These are phyloP conservation scores for Erythrolamprus reginae DNA, from an alignment of 2,113 vertebrate genomes.

Conservation along the genomic window DNA sequence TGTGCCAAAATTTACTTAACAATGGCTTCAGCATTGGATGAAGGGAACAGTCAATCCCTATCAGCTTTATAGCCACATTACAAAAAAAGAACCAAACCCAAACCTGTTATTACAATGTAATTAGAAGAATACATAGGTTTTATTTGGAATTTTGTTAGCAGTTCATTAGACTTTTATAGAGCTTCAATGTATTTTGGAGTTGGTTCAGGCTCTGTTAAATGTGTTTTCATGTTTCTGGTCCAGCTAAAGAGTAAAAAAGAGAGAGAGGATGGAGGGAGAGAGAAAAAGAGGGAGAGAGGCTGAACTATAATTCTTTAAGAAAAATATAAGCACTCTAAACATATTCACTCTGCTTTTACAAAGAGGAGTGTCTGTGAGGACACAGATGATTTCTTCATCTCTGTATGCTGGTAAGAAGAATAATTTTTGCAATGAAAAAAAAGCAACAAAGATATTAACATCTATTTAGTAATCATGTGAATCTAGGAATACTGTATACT, in stretches of 20 bases:
- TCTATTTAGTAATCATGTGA: conserved; percentile 10
- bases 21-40: not conserved
- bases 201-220: not conserved
- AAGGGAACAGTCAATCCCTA: not conserved
- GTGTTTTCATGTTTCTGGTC: not conserved
- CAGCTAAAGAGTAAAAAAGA: not conserved
- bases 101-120: conserved; percentile 5
- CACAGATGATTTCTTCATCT: conserved; percentile 33
- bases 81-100: not conserved
- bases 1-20: not conserved
- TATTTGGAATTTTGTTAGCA: conserved; percentile 15
- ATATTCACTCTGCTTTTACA: conserved; percentile 8
- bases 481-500: not conserved
- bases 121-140: conserved; percentile 17
- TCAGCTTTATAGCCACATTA: not conserved
- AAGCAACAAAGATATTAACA: not conserved
- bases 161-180: conserved; percentile 20
- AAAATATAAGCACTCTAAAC: conserved; percentile 25
- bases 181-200: not conserved
- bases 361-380: too few species aligned
- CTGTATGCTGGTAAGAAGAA: conserved; percentile 31
- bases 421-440: not conserved
- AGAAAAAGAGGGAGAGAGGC: not conserved
- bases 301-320: not conserved
- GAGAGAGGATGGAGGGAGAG: not conserved